Base-by-base conservation (phyloP, 2,888 invertebrate species). In the Blastobasis adustella region DNA sequence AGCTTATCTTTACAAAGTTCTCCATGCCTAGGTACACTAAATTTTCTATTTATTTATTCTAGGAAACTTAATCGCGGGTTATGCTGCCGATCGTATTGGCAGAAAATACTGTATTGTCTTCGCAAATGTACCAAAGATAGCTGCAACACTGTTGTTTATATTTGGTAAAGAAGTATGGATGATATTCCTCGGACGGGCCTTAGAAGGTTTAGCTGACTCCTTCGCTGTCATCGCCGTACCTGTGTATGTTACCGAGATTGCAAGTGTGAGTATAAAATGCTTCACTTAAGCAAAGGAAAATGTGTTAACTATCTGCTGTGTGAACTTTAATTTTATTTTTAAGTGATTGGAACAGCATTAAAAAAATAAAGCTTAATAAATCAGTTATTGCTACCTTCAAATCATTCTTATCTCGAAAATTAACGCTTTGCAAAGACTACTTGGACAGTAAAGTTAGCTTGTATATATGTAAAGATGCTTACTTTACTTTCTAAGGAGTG, bases 231-330 rank as follows among this genome's bases (percentile, higher is more conserved):
- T 56, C 3, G 60, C 57, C 0, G 59, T 67, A 4, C 61, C 69
- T 0, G 61, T 63, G 10, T 72, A 72, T 42, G 56, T 62, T 5
- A 58, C 68, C 3, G 72, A 71, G 57, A 60, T 70, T 40, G 66
- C 69, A 5, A 61, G 64, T 54, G 72, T 72, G 56, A 66, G 69
- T 65, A 23, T n/a, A 37, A 10, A 4, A 23, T 23, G 23, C 23
- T 23, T 23, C 23, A 23, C 23, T 23, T 2, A 23, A 23, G 23
- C 23, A 23, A 23, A 23, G 23, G 23, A 23, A 23, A 23, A 23
- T 23, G 23, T 23, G 23, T 23, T 23, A 23, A 23, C 23, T 23
- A 23, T 23, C 23, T 23, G 23, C 2, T 23, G 23, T 23, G 3
- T 23, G 23, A 23, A 23, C 23, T 23, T 23, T 23, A 23, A 3